Base-by-base conservation (phyloP, 2,797 vertebrate genomes). In the Lagocephalus sceleratus region DNA sequence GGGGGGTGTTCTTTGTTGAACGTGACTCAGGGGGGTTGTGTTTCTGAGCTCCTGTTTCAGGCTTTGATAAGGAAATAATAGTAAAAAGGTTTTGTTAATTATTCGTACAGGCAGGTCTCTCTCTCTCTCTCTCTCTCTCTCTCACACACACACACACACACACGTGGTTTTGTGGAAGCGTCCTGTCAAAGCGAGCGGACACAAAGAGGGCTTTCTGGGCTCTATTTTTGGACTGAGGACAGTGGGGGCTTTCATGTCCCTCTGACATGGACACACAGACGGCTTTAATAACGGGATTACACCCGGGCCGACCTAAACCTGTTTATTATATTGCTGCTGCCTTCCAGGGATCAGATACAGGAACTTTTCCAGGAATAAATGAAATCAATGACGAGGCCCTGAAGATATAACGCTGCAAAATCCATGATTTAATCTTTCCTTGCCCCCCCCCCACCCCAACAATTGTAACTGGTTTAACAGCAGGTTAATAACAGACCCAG, bases 151-250 rank as follows among this genome's bases (percentile, higher is more conserved):
- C 26, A 10, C 44, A 23, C 42, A 35, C 15, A 26, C 68, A 66
- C 32, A 72, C 63, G 61, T 21, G 9, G 35, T 68, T 83, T 65
- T 73, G 57, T 75, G 71, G 51, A 49, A 47, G 29, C 21, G 76
- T 74, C 63, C 54, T 63, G 64, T 63, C 60, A 70, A 75, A 71
- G 15, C 19, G 46, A 54, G 40, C 61, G 4, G 66, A 73, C 63
- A 78, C 78, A 82, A 85, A 79, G 70, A 66, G 58, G 12, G 50
- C 72, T 77, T 82, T 81, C 71, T 81, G 40, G 49, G 53, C 66
- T 57, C 78, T 82, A 73, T 75, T 81, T 79, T 70, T 60, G 72
- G 60, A 35, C 32, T 42, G 50, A 58, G 64, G 69, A 82, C 78
- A 79, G 59, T 57, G 64, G 60, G 60, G 67, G 71, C 75, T 72